Evolutionary conservation across 1,140 invertebrate genomes (phyloP), one percentile per base, ranked within the genome.

Genomic region (Aphidius gifuensis): DNA sequence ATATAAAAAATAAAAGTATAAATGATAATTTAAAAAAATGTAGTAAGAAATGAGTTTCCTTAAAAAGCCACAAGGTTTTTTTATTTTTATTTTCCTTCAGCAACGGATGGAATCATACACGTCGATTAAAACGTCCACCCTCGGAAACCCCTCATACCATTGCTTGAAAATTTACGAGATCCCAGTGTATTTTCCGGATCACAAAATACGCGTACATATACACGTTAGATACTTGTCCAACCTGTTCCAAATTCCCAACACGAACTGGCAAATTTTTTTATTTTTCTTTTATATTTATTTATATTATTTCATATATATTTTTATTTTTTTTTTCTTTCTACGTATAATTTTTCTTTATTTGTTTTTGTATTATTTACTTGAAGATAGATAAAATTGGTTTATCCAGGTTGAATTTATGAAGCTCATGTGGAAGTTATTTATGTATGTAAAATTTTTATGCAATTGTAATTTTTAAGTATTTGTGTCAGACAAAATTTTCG

Each of bases 101-200:
- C 32, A 39, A 6, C 38, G 32, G 50, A 53, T 46, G 32, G 56
- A 49, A 58, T 58, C 42, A 45, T 58, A 58, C 42, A 60, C 11
- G 58, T 51, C 48, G 58, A 60, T 60, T 60, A 60, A 60, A 60
- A 50, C 49, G 58, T 60, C 49, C 58, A 21, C 58, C 46, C 38
- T 8, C 40, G 40, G 32, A 7, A 47, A 23, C 1, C 6, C 47
- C 21, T 58, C 44, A 16, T 38, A 4, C 9, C 57, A 58, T 45
- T 46, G 21, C 2, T 50, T 59, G 32, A 9, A 23, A 60, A 60
- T 60, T 60, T 60, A 60, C 58, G 58, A 60, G 47, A 40, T 44
- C 42, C 39, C 58, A 9, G 53, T 40, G 53, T 55, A 55, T 50
- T 60, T 60, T 48, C 42, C 58, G 58, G 48, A 44, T 60, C 58